Base-by-base conservation (phyloP, 2,888 invertebrate genomes). In the Orchestes rusci region DNA sequence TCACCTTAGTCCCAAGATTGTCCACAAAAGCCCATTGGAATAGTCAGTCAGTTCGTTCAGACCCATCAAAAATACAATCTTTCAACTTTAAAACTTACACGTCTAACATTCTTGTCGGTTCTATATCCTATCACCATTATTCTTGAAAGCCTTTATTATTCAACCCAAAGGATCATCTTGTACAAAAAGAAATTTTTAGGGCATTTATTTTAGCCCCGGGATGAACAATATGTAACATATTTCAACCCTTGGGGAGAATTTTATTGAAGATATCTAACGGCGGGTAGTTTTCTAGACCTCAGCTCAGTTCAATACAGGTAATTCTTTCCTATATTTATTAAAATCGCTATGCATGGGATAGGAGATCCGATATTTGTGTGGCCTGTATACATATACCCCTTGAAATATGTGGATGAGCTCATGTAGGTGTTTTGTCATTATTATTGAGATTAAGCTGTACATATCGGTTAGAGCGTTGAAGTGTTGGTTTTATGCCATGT, bases 1-100 rank as follows among this genome's bases (percentile, higher is more conserved):
- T 63, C 56, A 58, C 56, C 57, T 58, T 59, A 63, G 61, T 60
- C 63, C 65, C 63, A 58, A 63, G 66, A 63, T 61, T 58, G 58
- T 62, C 63, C 61, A 61, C 64, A 65, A 63, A 64, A 63, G 65
- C 64, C 62, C 65, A 65, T 23, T n/a, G n/a, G n/a, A 27, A 35
- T 33, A 31, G 13, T n/a, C n/a, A n/a, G n/a, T n/a, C n/a, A n/a
- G n/a, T n/a, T n/a, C n/a, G n/a, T n/a, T n/a, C n/a, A n/a, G n/a
- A n/a, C n/a, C n/a, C n/a, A n/a, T n/a, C n/a, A n/a, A n/a, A n/a
- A n/a, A n/a, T n/a, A n/a, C n/a, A n/a, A n/a, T n/a, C n/a, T n/a
- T n/a, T n/a, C n/a, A n/a, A n/a, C n/a, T n/a, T n/a, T n/a, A n/a
- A n/a, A n/a, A n/a, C n/a, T n/a, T n/a, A n/a, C n/a, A n/a, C n/a